A percentile compares a stretch with the other conserved stretches of the same genome.
Conservation (phyloP, 2,797 vertebrate genomes). For the Micrastur ruficollis region DNA sequence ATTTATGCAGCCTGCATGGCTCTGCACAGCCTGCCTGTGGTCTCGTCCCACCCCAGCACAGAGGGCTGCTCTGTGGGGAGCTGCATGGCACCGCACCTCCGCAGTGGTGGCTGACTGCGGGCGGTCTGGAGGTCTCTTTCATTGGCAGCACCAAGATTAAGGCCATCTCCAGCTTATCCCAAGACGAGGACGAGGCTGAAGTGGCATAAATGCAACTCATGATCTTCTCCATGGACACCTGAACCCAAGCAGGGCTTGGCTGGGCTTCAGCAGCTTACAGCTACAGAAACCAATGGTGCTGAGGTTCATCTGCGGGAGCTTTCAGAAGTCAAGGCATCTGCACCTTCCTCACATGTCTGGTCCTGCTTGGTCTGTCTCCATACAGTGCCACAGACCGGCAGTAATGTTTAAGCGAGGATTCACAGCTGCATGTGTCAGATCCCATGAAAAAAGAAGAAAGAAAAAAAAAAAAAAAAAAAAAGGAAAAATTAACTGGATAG, state of each 20-base stretch:
- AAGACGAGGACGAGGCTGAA: neutral
- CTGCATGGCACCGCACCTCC: neutral
- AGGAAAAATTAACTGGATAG: neutral
- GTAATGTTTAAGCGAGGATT: neutral
- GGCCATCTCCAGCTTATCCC: neutral
- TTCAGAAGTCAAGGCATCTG: neutral
- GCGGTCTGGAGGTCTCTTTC: accelerated
- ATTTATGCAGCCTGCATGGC: neutral
- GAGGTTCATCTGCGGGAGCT: neutral
- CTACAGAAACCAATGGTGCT: neutral
- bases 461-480: neutral
- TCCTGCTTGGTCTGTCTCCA: neutral
- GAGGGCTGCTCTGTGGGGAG: neutral
- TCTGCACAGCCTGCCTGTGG: neutral
- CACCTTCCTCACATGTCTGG: neutral
- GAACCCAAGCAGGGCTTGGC: neutral
- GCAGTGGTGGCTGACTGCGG: accelerated
- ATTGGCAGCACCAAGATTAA: neutral
- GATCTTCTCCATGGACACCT: neutral
- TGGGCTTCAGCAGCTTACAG: neutral
- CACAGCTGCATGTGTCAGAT: accelerated
- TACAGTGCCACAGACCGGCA: neutral
- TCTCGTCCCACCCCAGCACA: accelerated
- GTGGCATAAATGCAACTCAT: neutral
- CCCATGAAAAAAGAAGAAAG: neutral